A percentile compares a stretch with the other conserved stretches of the same genome.
phyloP scores from a whole-genome alignment of 2,888 invertebrate species.

The Plebejus anna region DNA sequence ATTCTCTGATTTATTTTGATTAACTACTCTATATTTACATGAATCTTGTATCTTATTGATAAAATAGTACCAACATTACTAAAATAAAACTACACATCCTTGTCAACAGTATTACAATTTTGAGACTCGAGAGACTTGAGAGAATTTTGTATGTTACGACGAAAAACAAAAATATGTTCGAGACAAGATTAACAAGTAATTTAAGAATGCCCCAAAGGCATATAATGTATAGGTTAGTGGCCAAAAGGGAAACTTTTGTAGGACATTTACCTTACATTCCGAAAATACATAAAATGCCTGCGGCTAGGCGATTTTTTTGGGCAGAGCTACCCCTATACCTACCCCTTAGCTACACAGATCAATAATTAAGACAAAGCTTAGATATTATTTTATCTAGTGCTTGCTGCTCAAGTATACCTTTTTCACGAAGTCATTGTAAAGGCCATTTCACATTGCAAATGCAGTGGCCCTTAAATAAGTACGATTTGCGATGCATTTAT shows the following conservation, averaged over 20 bases:
- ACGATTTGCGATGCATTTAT: no score
- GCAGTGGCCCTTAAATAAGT: no score
- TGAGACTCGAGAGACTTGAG: background rate
- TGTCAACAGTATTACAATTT: background rate
- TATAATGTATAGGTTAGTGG: conserved; percentile 8
- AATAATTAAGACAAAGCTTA: no score
- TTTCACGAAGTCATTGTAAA: no score
- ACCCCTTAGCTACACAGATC: no score
- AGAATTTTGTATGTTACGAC: background rate
- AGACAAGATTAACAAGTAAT: conserved; percentile 1
- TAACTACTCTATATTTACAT: background rate
- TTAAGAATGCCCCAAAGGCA: background rate
- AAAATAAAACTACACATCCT: background rate
- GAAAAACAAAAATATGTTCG: background rate
- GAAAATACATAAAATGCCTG: background rate
- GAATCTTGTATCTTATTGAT: no score
- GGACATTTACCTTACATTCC: conserved; percentile 7
- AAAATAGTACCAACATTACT: no score
- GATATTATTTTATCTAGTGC: no score
- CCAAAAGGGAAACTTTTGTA: background rate
- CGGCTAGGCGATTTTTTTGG: background rate
- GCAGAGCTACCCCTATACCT: background rate
- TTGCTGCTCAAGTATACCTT: no score
- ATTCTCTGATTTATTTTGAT: background rate
- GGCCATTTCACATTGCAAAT: no score